Base-by-base conservation (phyloP, 2,888 invertebrate species). In the Xestia ashworthii region DNA sequence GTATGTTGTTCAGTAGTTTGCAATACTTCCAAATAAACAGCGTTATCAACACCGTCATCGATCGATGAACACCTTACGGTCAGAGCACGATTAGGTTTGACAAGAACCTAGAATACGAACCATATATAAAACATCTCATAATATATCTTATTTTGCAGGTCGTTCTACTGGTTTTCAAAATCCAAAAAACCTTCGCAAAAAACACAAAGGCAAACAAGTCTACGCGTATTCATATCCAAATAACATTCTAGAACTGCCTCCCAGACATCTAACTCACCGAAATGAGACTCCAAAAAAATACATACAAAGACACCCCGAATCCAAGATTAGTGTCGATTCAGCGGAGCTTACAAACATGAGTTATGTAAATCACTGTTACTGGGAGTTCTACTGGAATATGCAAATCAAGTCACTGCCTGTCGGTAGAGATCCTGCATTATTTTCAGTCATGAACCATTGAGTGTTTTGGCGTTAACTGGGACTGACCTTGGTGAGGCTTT, bases 331-430 rank as follows among this genome's bases (percentile, higher is more conserved):
- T 72, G 82, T 44, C 77, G 83, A 85, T 83, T 81, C 85, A 72
- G 79, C 66, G 53, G 32, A 74, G 85, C 86, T 90, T 88, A 89
- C 82, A 74, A 84, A 83, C 88, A 89, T 87, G 90, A 90, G 84
- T 88, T 90, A 90, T 90, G 90, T 85, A 90, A 90, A 90, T 89
- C 85, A 89, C 88, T 86, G 84, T 81, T 75, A 75, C 87, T 80
- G 76, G 74, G 85, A 89, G 76, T 87, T 84, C 71, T 44, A 68
- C 81, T 85, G 85, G 76, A 87, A 87, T 84, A 90, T 90, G 89
- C 81, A 88, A 89, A 90, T 89, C 74, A 80, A 76, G 78, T 76
- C 77, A 53, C 69, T 72, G 77, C 80, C 73, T 83, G 79, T 84
- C 76, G 77, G 80, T 53, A 81, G 77, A 55, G 78, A 77, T 78